Evolutionary conservation across 2,113 vertebrate species (phyloP).

Genomic region (Helogale parvula): DNA sequence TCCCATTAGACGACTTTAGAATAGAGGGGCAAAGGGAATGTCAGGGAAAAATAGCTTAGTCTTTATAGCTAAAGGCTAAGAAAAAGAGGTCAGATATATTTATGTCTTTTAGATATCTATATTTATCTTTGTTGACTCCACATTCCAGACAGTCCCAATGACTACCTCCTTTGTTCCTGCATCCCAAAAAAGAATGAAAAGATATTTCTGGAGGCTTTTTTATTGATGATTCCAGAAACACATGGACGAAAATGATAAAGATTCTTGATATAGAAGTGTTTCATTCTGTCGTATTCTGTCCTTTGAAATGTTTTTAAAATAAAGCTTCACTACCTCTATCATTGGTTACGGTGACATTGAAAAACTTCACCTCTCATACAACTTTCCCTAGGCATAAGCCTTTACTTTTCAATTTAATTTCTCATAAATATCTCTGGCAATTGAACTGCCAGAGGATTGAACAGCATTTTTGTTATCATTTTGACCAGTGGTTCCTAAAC

Average conservation of each 20-base stretch:
- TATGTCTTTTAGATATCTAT: not conserved
- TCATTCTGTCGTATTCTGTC: not conserved
- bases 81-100: not conserved
- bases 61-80: not conserved
- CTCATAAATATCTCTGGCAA: not conserved
- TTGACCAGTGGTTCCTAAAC: not conserved
- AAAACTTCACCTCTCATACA: not conserved
- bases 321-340: not conserved
- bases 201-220: not conserved
- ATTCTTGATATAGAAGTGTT: not conserved
- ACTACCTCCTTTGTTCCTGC: not conserved
- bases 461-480: not conserved
- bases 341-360: not conserved
- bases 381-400: not conserved
- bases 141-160: not conserved
- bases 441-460: constrained; percentile 11
- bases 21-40: not conserved
- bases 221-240: not conserved
- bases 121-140: not conserved
- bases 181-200: not conserved
- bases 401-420: constrained; percentile 27
- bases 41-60: not conserved
- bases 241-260: not conserved
- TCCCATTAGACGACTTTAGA: not conserved
- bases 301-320: constrained; percentile 45